These are phyloP conservation scores for Drepana falcataria DNA, from an alignment of 2,888 invertebrate species.

Conservation along the genomic window DNA sequence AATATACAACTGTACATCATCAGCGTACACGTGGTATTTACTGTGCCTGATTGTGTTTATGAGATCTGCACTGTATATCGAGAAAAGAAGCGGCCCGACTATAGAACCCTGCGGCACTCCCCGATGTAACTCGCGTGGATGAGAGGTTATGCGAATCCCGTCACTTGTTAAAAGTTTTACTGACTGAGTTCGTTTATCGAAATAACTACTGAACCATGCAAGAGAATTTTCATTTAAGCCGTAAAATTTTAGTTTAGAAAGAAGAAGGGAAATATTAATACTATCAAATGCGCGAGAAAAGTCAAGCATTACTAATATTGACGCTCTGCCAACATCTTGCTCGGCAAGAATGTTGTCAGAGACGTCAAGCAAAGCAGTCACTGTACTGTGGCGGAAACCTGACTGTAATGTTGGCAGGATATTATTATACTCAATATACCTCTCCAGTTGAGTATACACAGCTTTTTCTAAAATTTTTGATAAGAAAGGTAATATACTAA, in stretches of 20 bases:
- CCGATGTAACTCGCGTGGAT: not conserved
- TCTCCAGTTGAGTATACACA: constrained; percentile 3
- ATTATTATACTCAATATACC: constrained; percentile 7
- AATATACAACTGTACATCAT: constrained; percentile 2
- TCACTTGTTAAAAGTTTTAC: constrained; percentile 3
- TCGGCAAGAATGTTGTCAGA: constrained; percentile 11
- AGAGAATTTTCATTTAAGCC: constrained; percentile 8
- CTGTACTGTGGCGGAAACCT: constrained; percentile 12
- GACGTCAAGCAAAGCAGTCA: constrained; percentile 11
- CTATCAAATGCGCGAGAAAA: constrained; percentile 17
- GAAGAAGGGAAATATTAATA: constrained; percentile 6
- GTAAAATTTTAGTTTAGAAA: constrained; percentile 13
- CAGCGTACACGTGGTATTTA: constrained; percentile 3
- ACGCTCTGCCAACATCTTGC: constrained; percentile 10
- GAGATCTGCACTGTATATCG: constrained; percentile 11
- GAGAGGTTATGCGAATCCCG: not conserved
- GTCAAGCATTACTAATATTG: constrained; percentile 12
- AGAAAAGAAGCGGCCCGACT: constrained; percentile 12
- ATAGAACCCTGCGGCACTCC: constrained; percentile 13
- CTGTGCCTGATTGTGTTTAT: constrained; percentile 2
- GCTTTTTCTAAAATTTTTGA: constrained; percentile 8
- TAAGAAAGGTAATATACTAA: constrained; percentile 11
- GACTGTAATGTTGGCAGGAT: constrained; percentile 13
- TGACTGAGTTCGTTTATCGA: constrained; percentile 5
- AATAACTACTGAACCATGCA: constrained; percentile 14